Percentiles rank a stretch among this genome's conserved stretches.
phyloP scores from a whole-genome alignment of 2,797 vertebrate genomes.

The Cyclopterus lumpus region DNA sequence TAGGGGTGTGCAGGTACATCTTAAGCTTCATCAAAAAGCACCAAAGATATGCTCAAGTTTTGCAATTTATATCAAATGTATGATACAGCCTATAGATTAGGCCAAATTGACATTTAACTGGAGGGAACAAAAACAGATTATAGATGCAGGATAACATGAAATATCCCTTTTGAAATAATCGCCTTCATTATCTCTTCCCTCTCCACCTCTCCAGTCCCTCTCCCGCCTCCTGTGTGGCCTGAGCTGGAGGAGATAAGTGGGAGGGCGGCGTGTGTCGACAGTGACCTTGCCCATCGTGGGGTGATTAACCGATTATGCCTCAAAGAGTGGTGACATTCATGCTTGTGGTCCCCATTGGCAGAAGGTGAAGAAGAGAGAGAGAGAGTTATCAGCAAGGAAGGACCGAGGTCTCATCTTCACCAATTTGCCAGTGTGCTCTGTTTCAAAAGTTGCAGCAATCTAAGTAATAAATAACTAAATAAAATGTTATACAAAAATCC shows the following conservation, averaged over 20 bases:
- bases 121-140: slow-evolving; percentile 29
- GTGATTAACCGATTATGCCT: slow-evolving; percentile 60
- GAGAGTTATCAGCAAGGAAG: background rate
- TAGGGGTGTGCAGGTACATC: slow-evolving; percentile 9
- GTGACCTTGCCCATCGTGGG: slow-evolving; percentile 46
- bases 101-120: slow-evolving; percentile 25
- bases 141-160: slow-evolving; percentile 24
- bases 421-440: background rate
- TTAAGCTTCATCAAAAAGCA: background rate
- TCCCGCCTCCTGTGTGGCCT: slow-evolving; percentile 40
- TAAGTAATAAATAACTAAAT: too few relatives aligned
- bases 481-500: background rate
- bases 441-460: slow-evolving; percentile 4
- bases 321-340: slow-evolving; percentile 54
- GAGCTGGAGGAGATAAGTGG: slow-evolving; percentile 47
- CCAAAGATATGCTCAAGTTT: background rate
- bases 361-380: slow-evolving; percentile 10
- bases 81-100: background rate
- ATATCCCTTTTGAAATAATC: slow-evolving; percentile 18
- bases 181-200: slow-evolving; percentile 1
- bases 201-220: background rate
- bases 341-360: slow-evolving; percentile 26
- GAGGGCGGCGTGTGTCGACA: slow-evolving; percentile 20
- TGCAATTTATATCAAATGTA: slow-evolving; percentile 8
- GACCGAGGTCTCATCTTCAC: background rate